These are phyloP conservation scores for Siniperca scherzeri DNA, from an alignment of 2,797 vertebrate genomes.

Conservation along the genomic window DNA sequence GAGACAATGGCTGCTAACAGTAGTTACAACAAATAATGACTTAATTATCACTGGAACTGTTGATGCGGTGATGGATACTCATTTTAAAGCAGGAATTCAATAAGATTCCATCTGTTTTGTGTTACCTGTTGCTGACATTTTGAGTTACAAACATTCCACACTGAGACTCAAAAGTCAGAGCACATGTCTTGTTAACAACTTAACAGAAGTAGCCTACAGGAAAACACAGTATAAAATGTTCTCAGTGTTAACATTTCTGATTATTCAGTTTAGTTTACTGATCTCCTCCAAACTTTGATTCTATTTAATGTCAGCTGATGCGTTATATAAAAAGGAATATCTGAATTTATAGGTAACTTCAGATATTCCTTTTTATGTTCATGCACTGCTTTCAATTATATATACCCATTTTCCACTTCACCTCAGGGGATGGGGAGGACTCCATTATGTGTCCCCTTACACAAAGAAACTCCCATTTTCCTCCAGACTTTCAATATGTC, in stretches of 20 bases:
- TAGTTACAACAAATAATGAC: too few relatives aligned
- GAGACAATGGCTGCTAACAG: too few relatives aligned
- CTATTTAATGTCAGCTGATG: slow-evolving; percentile 12
- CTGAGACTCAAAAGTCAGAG: background rate
- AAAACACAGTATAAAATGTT: background rate
- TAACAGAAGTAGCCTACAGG: background rate
- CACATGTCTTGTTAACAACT: too few relatives aligned
- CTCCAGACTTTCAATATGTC: slow-evolving; percentile 70
- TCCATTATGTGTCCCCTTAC: slow-evolving; percentile 73
- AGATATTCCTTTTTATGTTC: slow-evolving; percentile 44
- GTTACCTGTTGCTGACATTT: background rate
- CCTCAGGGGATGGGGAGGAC: slow-evolving; percentile 56
- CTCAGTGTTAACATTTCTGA: background rate
- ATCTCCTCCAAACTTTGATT: slow-evolving; percentile 21
- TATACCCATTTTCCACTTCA: slow-evolving; percentile 67
- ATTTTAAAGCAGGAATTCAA: background rate
- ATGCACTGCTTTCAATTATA: slow-evolving; percentile 73
- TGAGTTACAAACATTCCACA: background rate
- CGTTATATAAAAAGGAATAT: too few relatives aligned
- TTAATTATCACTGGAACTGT: too few relatives aligned
- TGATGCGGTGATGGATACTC: background rate
- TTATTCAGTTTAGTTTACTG: slow-evolving; percentile 30
- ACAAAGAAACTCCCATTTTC: slow-evolving; percentile 76
- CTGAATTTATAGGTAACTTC: background rate
- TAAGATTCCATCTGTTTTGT: background rate